Evolutionary conservation across 2,888 invertebrate genomes (phyloP), one percentile per base, ranked within the genome.

Genomic region (Diabrotica balteata): DNA sequence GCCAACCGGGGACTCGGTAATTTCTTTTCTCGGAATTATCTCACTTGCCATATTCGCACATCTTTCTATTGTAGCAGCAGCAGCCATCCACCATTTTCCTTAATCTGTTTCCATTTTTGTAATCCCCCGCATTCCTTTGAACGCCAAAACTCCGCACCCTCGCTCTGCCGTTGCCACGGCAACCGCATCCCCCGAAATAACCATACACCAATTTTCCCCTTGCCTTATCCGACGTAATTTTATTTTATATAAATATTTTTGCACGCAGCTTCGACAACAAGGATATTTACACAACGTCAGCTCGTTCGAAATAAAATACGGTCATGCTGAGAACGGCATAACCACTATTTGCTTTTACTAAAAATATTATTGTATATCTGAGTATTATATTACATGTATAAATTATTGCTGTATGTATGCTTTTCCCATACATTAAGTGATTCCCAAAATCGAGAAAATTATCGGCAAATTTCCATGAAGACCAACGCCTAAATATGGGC

Each of bases 21-120:
- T 58, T 64, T 59, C 52, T 64, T 64, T 64, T 59, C 46, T 51
- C 51, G 51, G 64, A 64, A 64, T 64, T 64, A 64, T 64, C 64
- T 64, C 64, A 64, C 58, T 64, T 64, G 59, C 64, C 52, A 42
- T 64, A 64, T 64, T 64, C 64, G 58, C 64, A 53, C 64, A 59
- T 64, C 43, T 64, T 58, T 59, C 64, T 49, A 59, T 64, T 64
- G 64, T 64, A 64, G 52, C 64, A 45, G 44, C 11, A 57, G 55
- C 44, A 45, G 45, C 55, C 9, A 44, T 32, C 55, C 58, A 58
- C 64, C 69, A 77, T 82, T 82, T 82, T 80, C 80, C 79, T 78
- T 82, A 81, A 81, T 81, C 82, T 81, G 80, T 81, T 78, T 81
- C 82, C 82, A 83, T 82, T 83, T 83, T 83, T 82, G 82, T 82